Evolutionary conservation across 2,113 vertebrate genomes (phyloP).

Genomic region (Progne subis): DNA sequence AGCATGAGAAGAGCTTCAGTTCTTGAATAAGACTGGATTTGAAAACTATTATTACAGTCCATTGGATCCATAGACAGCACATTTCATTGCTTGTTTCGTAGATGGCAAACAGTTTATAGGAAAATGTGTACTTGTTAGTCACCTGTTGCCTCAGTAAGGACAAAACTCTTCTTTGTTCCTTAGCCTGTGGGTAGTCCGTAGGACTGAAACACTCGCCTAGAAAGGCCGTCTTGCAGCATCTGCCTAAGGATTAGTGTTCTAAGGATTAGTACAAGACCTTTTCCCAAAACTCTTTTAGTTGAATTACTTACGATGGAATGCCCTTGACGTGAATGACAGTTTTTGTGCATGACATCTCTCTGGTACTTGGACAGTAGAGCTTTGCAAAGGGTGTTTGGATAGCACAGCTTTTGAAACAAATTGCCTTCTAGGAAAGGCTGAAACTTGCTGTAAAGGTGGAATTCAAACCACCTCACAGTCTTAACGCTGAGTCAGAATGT

Average conservation of each 20-base stretch:
- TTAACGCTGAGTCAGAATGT: not conserved
- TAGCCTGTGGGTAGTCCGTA: not conserved
- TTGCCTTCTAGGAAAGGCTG: not conserved
- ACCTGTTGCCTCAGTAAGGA: not conserved
- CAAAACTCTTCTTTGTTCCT: not conserved
- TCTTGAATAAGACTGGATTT: not conserved
- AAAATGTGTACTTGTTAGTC: not conserved
- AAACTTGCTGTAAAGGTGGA: not conserved
- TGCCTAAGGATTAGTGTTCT: not conserved
- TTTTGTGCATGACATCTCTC: not conserved
- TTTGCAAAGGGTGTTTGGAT: not conserved
- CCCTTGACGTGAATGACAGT: not conserved
- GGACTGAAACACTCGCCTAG: not conserved
- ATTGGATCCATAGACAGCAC: not conserved
- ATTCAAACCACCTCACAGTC: not conserved
- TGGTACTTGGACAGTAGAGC: not conserved
- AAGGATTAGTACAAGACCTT: not conserved
- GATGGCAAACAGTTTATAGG: not conserved
- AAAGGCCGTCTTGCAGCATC: not conserved
- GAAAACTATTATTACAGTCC: not conserved
- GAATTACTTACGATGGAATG: accelerated
- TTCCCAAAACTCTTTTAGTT: not conserved
- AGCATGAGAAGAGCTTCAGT: not conserved
- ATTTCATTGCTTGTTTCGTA: not conserved
- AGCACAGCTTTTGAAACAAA: not conserved